These are phyloP conservation scores for Cavia aperea DNA, from an alignment of 2,113 vertebrate species.

Conservation along the genomic window DNA sequence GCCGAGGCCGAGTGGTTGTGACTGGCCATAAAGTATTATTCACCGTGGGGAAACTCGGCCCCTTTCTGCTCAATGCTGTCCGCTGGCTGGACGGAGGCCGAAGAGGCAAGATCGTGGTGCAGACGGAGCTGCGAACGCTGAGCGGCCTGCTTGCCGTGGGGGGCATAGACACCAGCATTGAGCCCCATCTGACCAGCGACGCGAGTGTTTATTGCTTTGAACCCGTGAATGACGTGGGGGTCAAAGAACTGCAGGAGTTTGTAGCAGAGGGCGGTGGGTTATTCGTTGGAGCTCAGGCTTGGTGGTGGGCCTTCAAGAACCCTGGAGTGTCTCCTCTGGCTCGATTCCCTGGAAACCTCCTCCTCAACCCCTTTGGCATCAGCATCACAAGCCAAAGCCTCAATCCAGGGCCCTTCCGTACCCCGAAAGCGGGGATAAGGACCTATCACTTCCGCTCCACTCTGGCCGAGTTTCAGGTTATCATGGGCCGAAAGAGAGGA, in stretches of 20 bases:
- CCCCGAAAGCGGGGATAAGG: constrained; percentile 60
- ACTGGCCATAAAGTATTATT: constrained; percentile 72
- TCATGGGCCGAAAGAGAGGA: constrained; percentile 72
- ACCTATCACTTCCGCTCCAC: constrained; percentile 84
- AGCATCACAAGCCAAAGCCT: constrained; percentile 76
- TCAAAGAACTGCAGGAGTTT: constrained; percentile 71
- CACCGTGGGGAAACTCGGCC: constrained; percentile 64
- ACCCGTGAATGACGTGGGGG: constrained; percentile 51
- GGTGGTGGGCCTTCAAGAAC: constrained; percentile 79
- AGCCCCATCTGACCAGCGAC: constrained; percentile 39
- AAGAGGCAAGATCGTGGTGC: constrained; percentile 72
- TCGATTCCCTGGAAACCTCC: constrained; percentile 80
- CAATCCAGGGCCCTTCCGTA: constrained; percentile 52
- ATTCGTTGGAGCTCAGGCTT: constrained; percentile 77
- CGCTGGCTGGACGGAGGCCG: constrained; percentile 75
- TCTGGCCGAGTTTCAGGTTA: constrained; percentile 76
- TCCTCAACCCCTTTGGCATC: constrained; percentile 86
- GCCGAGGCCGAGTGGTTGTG: constrained; percentile 74
- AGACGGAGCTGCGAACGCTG: constrained; percentile 63
- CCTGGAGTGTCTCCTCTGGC: constrained; percentile 63
- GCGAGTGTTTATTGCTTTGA: constrained; percentile 77
- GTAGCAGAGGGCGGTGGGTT: constrained; percentile 79
- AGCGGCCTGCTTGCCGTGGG: constrained; percentile 56
- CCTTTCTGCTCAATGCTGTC: constrained; percentile 75
- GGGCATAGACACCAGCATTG: constrained; percentile 56